Conservation (phyloP, 2,888 invertebrate species). For the Nomada hirtipes region DNA sequence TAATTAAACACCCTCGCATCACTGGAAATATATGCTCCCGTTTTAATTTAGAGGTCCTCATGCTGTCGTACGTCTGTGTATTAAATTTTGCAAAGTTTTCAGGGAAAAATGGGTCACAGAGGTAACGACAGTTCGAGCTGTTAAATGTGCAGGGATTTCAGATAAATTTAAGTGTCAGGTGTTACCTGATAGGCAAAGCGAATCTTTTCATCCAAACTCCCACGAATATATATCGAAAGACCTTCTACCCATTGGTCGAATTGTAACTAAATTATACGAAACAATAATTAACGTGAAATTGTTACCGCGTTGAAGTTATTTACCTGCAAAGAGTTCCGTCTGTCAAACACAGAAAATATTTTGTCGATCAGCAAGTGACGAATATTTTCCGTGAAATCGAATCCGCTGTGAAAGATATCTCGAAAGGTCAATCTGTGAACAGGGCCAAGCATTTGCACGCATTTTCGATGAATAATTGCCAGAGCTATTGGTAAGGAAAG, state of each 20-base stretch:
- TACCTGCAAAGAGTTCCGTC: conserved; percentile 61
- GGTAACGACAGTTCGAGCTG: too few relatives aligned
- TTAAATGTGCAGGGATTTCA: too few relatives aligned
- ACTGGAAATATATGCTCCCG: conserved; percentile 80
- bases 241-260: conserved; percentile 81
- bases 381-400: conserved; percentile 81
- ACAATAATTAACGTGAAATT: neutral
- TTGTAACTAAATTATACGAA: conserved; percentile 37
- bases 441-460: conserved; percentile 72
- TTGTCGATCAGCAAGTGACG: conserved; percentile 79
- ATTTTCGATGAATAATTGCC: conserved; percentile 78
- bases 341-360: conserved; percentile 76
- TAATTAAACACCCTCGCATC: conserved; percentile 83
- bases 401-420: conserved; percentile 77
- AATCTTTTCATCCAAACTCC: conserved; percentile 85
- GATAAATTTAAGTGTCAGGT: neutral
- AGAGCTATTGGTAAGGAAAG: conserved; percentile 67
- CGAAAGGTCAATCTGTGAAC: conserved; percentile 74
- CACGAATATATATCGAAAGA: conserved; percentile 86
- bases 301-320: neutral
- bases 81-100: neutral
- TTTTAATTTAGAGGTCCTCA: conserved; percentile 76
- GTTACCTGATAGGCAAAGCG: conserved; percentile 78
- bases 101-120: too few relatives aligned
- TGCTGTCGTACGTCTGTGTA: conserved; percentile 78